These are phyloP conservation scores for Solenodon paradoxus DNA, from an alignment of 2,113 vertebrate genomes.

Conservation along the genomic window DNA sequence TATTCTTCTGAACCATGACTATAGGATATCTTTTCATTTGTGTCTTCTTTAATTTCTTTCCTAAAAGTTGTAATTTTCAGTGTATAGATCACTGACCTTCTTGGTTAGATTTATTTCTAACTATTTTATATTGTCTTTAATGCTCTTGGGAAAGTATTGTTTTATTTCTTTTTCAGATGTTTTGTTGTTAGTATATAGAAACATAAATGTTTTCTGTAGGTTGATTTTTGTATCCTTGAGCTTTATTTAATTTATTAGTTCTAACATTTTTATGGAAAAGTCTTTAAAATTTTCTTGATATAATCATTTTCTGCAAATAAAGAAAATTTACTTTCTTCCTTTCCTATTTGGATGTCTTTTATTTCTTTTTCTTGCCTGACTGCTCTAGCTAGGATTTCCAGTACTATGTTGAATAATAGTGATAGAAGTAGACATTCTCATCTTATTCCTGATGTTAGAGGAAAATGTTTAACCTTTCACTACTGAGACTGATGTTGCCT, in stretches of 20 bases:
- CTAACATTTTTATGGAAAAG: neutral
- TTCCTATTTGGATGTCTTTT: neutral
- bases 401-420: too few relatives aligned
- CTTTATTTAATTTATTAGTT: neutral
- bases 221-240: neutral
- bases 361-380: neutral
- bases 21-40: neutral
- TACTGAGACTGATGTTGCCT: neutral
- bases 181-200: neutral
- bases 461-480: neutral
- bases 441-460: neutral
- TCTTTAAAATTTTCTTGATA: neutral
- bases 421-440: too few relatives aligned
- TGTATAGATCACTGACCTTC: neutral
- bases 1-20: neutral
- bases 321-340: neutral
- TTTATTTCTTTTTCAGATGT: neutral
- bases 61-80: neutral
- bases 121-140: neutral
- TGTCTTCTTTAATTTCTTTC: neutral
- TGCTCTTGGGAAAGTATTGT: neutral
- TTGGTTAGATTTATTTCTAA: neutral
- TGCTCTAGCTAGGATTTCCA: neutral
- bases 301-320: neutral
- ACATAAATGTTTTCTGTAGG: neutral